phyloP scores from a whole-genome alignment of 2,797 vertebrate genomes.

The Kryptolebias ocellatus region DNA sequence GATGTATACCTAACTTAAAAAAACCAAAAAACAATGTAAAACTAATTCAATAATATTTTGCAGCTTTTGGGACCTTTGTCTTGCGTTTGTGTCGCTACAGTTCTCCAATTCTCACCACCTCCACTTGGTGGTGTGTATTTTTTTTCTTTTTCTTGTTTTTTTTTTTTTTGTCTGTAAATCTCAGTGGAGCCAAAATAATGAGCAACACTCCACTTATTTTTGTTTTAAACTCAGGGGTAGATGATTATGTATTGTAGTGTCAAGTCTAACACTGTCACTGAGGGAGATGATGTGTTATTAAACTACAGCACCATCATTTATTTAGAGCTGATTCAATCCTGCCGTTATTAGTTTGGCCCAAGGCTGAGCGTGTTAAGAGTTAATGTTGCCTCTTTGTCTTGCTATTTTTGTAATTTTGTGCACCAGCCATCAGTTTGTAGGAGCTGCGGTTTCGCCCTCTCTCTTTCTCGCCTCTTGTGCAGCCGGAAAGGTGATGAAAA shows the following conservation, averaged over 20 bases:
- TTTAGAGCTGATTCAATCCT: slow-evolving; percentile 86
- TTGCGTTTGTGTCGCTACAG: slow-evolving; percentile 21
- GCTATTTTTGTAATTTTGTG: slow-evolving; percentile 70
- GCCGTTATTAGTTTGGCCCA: slow-evolving; percentile 84
- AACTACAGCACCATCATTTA: slow-evolving; percentile 83
- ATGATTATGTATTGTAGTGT: slow-evolving; percentile 60
- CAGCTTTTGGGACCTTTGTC: slow-evolving; percentile 12
- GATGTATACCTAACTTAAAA: too few species aligned
- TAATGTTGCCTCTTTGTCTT: slow-evolving; percentile 79
- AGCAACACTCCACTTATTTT: slow-evolving; percentile 27
- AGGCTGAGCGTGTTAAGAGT: slow-evolving; percentile 78
- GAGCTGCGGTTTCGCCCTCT: slow-evolving; percentile 65
- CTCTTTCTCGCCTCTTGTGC: slow-evolving; percentile 47
- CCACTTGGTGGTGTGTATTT: slow-evolving; percentile 67
- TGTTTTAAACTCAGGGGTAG: slow-evolving; percentile 43
- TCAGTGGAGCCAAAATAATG: slow-evolving; percentile 22
- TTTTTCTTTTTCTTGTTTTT: too few species aligned
- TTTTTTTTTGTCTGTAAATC: slow-evolving; percentile 22
- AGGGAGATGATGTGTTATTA: slow-evolving; percentile 77
- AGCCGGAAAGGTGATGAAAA: slow-evolving; percentile 56
- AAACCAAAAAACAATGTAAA: too few species aligned
- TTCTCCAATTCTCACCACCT: slow-evolving; percentile 23
- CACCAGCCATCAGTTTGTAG: slow-evolving; percentile 67
- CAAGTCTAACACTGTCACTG: slow-evolving; percentile 59
- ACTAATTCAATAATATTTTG: slow-evolving; percentile 49